Percentiles rank a stretch among this genome's conserved stretches.
These are phyloP conservation scores for Drosophila formosana DNA, from an alignment of 2,888 invertebrate genomes.

Conservation along the genomic window DNA sequence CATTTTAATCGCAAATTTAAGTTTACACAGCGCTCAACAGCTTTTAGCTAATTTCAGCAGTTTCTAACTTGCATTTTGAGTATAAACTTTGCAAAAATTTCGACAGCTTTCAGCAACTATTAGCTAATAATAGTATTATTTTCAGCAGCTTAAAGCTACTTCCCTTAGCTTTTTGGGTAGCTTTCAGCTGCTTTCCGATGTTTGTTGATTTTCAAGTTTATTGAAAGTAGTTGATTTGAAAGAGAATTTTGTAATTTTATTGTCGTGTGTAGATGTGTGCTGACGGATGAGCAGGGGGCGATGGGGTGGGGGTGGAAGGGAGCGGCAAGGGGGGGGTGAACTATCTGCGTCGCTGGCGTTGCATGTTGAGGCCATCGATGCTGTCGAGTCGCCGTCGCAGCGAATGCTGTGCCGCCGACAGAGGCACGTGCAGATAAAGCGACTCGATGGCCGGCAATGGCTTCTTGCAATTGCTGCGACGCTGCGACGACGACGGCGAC, in stretches of 20 bases:
- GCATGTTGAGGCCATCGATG: conserved; percentile 4
- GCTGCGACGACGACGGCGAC: no score
- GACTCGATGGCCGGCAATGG: not conserved
- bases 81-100: no score
- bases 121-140: no score
- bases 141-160: no score
- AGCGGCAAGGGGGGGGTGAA: not conserved
- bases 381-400: conserved; percentile 29
- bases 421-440: conserved; percentile 34
- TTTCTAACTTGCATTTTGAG: not conserved
- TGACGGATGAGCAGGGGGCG: not conserved
- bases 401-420: conserved; percentile 43
- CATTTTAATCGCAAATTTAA: no score
- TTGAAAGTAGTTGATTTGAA: not conserved
- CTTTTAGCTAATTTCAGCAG: not conserved
- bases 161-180: no score
- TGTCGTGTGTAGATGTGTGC: not conserved
- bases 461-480: not conserved
- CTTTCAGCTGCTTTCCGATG: not conserved
- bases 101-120: not conserved
- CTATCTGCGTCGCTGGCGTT: conserved; percentile 5
- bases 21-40: no score
- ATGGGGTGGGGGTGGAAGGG: no score
- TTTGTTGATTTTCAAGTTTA: not conserved
- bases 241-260: conserved; percentile 7